Percentiles rank a stretch among this genome's conserved stretches.
These are phyloP conservation scores for Oryzias sinensis DNA, from an alignment of 2,797 vertebrate species.

Conservation along the genomic window DNA sequence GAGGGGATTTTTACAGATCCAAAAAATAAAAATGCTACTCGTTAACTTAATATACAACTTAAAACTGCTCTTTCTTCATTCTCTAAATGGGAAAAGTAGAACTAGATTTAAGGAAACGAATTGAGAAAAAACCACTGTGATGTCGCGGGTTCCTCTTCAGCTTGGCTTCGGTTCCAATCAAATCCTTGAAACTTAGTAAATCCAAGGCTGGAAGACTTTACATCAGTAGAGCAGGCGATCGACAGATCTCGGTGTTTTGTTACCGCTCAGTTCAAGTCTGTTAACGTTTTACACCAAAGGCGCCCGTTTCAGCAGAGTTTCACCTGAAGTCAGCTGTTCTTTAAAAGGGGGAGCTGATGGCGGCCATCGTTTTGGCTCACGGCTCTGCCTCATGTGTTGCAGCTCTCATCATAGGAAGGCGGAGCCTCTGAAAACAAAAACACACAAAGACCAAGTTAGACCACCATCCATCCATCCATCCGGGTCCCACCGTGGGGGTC, in stretches of 20 bases:
- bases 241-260: too few relatives aligned
- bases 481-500: too few relatives aligned
- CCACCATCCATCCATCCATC: too few relatives aligned
- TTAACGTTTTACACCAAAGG: conserved; percentile 1
- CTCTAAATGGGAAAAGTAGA: conserved; percentile 30
- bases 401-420: conserved; percentile 90
- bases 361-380: not conserved
- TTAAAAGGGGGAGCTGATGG: not conserved
- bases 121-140: not conserved
- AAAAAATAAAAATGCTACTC: conserved; percentile 18
- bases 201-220: too few relatives aligned
- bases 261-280: not conserved
- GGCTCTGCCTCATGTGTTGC: conserved; percentile 66
- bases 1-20: conserved; percentile 11
- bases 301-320: not conserved
- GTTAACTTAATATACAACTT: conserved; percentile 4
- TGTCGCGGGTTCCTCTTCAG: too few relatives aligned
- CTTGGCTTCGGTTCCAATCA: not conserved
- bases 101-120: not conserved
- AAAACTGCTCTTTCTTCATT: not conserved
- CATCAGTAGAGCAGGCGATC: rapidly evolving
- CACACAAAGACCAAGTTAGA: not conserved
- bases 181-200: not conserved
- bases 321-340: not conserved
- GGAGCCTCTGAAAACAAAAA: conserved; percentile 82